phyloP scores from a whole-genome alignment of 2,888 invertebrate genomes.

The Euphydryas editha region DNA sequence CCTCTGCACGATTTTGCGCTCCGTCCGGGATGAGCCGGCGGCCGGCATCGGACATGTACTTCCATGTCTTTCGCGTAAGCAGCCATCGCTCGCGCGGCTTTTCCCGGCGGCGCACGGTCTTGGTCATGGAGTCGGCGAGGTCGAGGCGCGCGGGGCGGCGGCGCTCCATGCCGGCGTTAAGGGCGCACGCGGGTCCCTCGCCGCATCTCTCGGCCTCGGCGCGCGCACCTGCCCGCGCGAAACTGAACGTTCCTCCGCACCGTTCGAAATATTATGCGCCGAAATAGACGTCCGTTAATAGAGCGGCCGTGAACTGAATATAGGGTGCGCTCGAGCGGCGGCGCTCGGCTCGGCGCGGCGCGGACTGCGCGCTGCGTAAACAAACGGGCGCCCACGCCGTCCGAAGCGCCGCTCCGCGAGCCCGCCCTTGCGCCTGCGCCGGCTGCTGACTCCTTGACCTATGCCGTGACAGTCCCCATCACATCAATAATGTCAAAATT shows the following conservation, averaged over 20 bases:
- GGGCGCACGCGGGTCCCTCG: slow-evolving; percentile 53
- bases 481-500: neutral
- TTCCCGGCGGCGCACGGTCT: slow-evolving; percentile 82
- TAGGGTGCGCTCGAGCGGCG: slow-evolving; percentile 67
- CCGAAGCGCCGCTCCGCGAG: slow-evolving; percentile 49
- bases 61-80: slow-evolving; percentile 94
- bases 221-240: slow-evolving; percentile 75
- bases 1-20: slow-evolving; percentile 87
- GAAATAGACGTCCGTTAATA: slow-evolving; percentile 79
- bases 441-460: slow-evolving; percentile 58
- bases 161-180: slow-evolving; percentile 55
- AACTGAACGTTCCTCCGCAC: slow-evolving; percentile 74
- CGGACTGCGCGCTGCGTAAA: slow-evolving; percentile 53
- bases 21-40: slow-evolving; percentile 93
- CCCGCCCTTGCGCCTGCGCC: slow-evolving; percentile 41
- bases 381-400: slow-evolving; percentile 62
- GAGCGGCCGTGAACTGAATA: slow-evolving; percentile 82
- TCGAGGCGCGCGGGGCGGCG: slow-evolving; percentile 72
- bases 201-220: slow-evolving; percentile 58
- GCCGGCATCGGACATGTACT: slow-evolving; percentile 96
- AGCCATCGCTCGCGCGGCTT: slow-evolving; percentile 92
- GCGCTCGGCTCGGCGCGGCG: slow-evolving; percentile 55
- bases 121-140: slow-evolving; percentile 69
- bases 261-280: slow-evolving; percentile 74
- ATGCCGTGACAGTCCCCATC: slow-evolving; percentile 49